Conservation (phyloP, 2,888 invertebrate species). For the Pristionchus entomophagus region DNA sequence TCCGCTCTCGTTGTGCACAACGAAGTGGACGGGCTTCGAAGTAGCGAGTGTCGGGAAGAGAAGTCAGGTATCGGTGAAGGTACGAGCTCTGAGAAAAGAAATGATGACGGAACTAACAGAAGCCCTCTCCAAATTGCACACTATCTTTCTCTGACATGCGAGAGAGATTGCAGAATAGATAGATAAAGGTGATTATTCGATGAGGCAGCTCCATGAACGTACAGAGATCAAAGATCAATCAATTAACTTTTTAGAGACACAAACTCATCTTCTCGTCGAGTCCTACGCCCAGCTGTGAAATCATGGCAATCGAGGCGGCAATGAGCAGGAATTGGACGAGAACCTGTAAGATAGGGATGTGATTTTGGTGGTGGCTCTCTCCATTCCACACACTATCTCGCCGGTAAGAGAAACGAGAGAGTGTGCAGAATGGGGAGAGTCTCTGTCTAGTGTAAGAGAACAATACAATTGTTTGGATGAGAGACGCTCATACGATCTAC, state of each 20-base stretch:
- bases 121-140: too few species aligned
- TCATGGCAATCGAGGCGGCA: not conserved
- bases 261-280: conserved; percentile 96
- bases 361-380: conserved; percentile 75
- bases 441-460: too few species aligned
- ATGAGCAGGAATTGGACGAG: conserved; percentile 17
- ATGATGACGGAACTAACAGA: too few species aligned
- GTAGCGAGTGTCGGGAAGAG: not conserved
- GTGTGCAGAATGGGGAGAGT: too few species aligned
- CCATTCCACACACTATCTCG: not conserved
- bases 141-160: too few species aligned
- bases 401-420: too few species aligned
- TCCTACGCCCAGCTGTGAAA: conserved; percentile 82
- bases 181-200: too few species aligned
- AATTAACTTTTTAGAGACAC: not conserved
- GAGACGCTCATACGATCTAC: too few species aligned
- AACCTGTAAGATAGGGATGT: conserved; percentile 51
- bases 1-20: not conserved
- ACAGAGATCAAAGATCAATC: not conserved
- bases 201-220: too few species aligned
- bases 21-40: conserved; percentile 37
- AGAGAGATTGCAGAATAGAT: too few species aligned
- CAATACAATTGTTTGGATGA: too few species aligned
- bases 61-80: conserved; percentile 30
- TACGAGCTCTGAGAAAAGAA: not conserved